A percentile compares a stretch with the other conserved stretches of the same genome.
Evolutionary conservation across 92 coral and sea anemone genomes (phyloP).

Genomic region (Plumapathes pennacea): DNA sequence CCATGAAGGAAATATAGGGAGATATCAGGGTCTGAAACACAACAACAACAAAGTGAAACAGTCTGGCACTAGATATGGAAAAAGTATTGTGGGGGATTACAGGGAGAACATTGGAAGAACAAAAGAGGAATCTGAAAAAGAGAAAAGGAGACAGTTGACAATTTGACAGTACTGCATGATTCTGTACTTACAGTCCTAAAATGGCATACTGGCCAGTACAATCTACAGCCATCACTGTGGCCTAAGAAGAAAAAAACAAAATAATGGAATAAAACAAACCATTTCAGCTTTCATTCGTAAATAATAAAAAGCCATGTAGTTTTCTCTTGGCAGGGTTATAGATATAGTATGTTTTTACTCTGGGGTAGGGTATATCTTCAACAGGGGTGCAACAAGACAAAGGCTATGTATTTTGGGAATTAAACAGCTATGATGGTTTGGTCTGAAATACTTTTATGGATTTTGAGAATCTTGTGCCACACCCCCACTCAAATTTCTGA

Average conservation of each 20-base stretch:
- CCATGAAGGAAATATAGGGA: not conserved
- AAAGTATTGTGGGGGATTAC: not conserved
- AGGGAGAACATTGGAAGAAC: not conserved
- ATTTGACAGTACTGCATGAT: too few species aligned
- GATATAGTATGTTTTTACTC: too few species aligned
- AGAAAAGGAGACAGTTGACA: too few species aligned
- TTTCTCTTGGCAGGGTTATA: too few species aligned
- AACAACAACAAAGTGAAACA: not conserved
- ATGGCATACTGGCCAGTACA: slow-evolving; percentile 93
- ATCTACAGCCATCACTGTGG: slow-evolving; percentile 94
- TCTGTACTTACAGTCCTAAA: slow-evolving; percentile 87
- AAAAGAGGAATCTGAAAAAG: too few species aligned
- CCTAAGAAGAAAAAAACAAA: slow-evolving; percentile 48
- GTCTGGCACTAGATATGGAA: not conserved
- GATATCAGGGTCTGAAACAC: not conserved
- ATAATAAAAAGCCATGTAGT: not conserved
- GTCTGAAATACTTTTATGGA: too few species aligned
- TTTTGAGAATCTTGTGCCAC: too few species aligned
- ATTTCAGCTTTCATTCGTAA: not conserved
- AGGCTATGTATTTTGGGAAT: too few species aligned
- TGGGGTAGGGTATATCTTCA: too few species aligned
- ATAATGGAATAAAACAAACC: not conserved
- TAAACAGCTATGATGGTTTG: too few species aligned
- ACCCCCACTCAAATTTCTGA: too few species aligned
- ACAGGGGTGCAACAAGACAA: too few species aligned